phyloP scores from a whole-genome alignment of 2,888 invertebrate genomes.

The Acanthosoma haemorrhoidale region DNA sequence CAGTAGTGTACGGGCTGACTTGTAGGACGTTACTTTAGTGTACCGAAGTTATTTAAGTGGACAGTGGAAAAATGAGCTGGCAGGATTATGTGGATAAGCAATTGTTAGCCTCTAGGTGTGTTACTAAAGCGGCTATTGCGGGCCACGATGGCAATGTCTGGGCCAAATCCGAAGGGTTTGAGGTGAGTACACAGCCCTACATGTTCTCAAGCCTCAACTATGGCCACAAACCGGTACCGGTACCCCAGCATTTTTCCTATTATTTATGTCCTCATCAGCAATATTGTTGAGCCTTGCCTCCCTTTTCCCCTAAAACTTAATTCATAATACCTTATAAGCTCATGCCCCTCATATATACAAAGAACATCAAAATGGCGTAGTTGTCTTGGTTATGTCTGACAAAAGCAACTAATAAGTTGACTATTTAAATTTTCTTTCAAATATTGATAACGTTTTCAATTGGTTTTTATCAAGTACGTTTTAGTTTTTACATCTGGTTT shows the following conservation, averaged over 20 bases:
- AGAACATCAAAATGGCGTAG: constrained; percentile 35
- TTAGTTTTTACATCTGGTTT: no score
- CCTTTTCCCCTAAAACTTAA: no score
- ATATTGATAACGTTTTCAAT: no score
- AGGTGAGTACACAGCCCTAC: constrained; percentile 63
- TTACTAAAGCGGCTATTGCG: constrained; percentile 89
- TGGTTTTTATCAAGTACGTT: no score
- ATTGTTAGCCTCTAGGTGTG: constrained; percentile 90
- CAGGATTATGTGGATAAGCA: constrained; percentile 98
- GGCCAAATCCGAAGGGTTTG: constrained; percentile 90
- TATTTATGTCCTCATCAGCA: no score
- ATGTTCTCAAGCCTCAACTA: neutral
- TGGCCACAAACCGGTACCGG: neutral
- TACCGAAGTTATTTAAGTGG: constrained; percentile 32
- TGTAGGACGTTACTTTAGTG: constrained; percentile 24
- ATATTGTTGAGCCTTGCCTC: no score
- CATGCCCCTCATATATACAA: constrained; percentile 7
- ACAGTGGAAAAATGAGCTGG: constrained; percentile 73
- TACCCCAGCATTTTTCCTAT: neutral
- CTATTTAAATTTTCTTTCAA: no score
- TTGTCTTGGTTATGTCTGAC: neutral
- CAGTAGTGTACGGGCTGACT: constrained; percentile 27
- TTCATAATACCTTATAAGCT: neutral
- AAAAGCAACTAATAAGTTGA: neutral
- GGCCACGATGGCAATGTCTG: constrained; percentile 93